A percentile compares a stretch with the other conserved stretches of the same genome.
phyloP scores from a whole-genome alignment of 2,797 vertebrate species.

The Sebastolobus altivelis region DNA sequence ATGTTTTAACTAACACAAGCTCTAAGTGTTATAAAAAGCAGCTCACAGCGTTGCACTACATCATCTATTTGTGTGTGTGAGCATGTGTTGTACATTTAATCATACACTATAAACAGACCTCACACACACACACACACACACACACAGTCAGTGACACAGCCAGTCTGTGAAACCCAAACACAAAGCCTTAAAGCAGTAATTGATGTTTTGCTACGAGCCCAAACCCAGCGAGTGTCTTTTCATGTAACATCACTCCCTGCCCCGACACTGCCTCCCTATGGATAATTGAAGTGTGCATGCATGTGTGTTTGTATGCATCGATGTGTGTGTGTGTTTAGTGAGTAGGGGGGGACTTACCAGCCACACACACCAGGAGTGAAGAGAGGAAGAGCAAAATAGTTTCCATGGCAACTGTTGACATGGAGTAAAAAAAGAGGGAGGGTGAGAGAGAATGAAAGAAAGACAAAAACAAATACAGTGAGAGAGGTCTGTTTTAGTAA shows the following conservation, averaged over 20 bases:
- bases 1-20: background rate
- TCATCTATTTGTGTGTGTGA: conserved; percentile 20
- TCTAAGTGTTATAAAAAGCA: background rate
- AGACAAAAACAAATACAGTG: conserved; percentile 20
- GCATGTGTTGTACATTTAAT: conserved; percentile 37
- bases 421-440: conserved; percentile 59
- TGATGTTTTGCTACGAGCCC: conserved; percentile 46
- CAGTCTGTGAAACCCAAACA: conserved; percentile 16
- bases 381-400: conserved; percentile 89
- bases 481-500: conserved; percentile 15
- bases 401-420: conserved; percentile 93
- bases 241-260: conserved; percentile 14
- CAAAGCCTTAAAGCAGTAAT: conserved; percentile 38
- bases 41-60: background rate
- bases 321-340: conserved; percentile 13
- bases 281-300: conserved; percentile 9
- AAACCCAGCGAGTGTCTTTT: conserved; percentile 19
- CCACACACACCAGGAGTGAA: conserved; percentile 88
- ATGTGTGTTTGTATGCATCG: background rate
- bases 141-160: conserved; percentile 13
- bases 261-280: conserved; percentile 51
- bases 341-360: conserved; percentile 85
- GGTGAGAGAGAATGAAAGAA: conserved; percentile 32
- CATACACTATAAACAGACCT: conserved; percentile 34
- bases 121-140: conserved; percentile 43